Conservation (phyloP, 2,113 vertebrate genomes). For the Hiodon tergisus region DNA sequence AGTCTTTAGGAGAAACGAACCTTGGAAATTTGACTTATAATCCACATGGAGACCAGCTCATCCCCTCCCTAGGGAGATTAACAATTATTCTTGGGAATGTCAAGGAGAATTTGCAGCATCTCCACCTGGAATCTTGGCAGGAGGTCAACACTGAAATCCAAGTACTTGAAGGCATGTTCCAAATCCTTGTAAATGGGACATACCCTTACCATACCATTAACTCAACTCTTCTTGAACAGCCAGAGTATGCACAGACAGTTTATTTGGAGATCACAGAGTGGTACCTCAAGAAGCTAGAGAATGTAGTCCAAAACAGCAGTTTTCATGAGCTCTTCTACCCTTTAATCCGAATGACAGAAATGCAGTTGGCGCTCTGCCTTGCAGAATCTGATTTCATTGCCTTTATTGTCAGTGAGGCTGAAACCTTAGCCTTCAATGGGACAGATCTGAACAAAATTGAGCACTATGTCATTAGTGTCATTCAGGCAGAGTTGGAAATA, state of each 20-base stretch:
- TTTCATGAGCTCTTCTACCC: conserved; percentile 40
- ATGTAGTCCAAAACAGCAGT: conserved; percentile 44
- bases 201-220: conserved; percentile 39
- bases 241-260: conserved; percentile 28
- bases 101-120: conserved; percentile 44
- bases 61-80: conserved; percentile 28
- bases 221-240: conserved; percentile 30
- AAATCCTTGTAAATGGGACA: conserved; percentile 30
- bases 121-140: conserved; percentile 40
- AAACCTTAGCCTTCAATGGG: conserved; percentile 44
- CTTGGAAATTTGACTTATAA: conserved; percentile 14
- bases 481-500: conserved; percentile 30
- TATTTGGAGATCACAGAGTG: conserved; percentile 49
- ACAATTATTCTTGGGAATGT: conserved; percentile 42
- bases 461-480: conserved; percentile 33
- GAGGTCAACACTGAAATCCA: conserved; percentile 48
- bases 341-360: conserved; percentile 44
- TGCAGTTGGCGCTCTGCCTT: conserved; percentile 43
- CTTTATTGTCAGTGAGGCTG: conserved; percentile 39
- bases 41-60: conserved; percentile 28
- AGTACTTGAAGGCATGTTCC: conserved; percentile 50
- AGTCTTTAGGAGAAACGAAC: conserved; percentile 30
- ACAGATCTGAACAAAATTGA: conserved; percentile 43
- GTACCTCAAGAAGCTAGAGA: conserved; percentile 57
- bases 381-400: conserved; percentile 43